phyloP scores from a whole-genome alignment of 2,888 invertebrate genomes.

The Nemotelus pantherinus region DNA sequence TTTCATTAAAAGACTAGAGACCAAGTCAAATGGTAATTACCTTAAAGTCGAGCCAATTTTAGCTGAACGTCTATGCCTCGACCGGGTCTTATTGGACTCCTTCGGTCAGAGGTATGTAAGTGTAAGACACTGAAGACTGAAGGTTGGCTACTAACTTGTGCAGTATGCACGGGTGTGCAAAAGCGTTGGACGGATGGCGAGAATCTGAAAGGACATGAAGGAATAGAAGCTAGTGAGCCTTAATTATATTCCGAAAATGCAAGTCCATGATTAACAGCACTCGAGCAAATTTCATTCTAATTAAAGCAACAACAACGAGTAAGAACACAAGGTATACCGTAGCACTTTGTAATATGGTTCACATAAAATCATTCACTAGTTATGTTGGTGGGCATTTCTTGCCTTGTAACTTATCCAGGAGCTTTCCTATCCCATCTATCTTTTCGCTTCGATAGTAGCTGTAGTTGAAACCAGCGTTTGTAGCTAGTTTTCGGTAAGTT shows the following conservation, averaged over 20 bases:
- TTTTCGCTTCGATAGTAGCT: background rate
- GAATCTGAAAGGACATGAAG: conserved; percentile 13
- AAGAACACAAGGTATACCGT: conserved; percentile 5
- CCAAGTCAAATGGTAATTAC: conserved; percentile 50
- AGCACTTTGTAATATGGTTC: conserved; percentile 39
- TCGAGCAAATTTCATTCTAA: conserved; percentile 51
- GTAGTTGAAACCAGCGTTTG: conserved; percentile 14
- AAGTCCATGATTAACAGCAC: conserved; percentile 52
- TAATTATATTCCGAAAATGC: conserved; percentile 52
- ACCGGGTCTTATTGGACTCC: background rate
- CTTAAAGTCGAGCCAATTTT: conserved; percentile 50
- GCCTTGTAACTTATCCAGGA: conserved; percentile 46
- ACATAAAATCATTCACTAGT: conserved; percentile 42
- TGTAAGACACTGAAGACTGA: background rate
- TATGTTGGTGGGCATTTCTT: conserved; percentile 43
- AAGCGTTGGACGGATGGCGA: conserved; percentile 6
- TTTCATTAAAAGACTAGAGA: conserved; percentile 42
- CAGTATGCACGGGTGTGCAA: background rate
- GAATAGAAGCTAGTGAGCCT: conserved; percentile 46
- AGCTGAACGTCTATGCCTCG: conserved; percentile 46
- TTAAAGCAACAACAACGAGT: conserved; percentile 50
- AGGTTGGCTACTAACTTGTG: background rate
- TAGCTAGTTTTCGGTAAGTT: conserved; percentile 27
- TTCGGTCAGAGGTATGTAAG: background rate
- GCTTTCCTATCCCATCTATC: conserved; percentile 30